Percentiles rank a stretch among this genome's conserved stretches.
phyloP scores from a whole-genome alignment of 92 coral and sea anemone genomes.

The Bergia sp. region DNA sequence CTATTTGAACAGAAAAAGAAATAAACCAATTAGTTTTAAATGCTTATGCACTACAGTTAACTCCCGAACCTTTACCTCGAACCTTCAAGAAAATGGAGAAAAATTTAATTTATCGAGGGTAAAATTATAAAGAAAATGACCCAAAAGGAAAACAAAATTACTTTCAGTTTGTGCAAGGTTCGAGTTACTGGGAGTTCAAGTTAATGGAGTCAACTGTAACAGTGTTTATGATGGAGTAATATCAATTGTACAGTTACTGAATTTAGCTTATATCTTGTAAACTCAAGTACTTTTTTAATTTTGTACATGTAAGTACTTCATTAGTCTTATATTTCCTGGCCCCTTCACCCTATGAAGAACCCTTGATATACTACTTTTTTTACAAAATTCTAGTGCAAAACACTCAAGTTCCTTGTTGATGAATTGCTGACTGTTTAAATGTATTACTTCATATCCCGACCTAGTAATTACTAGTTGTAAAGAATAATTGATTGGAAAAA shows the following conservation, averaged over 20 bases:
- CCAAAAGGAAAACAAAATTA: conserved; percentile 12
- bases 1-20: too few species aligned
- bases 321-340: conserved; percentile 12
- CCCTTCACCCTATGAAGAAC: conserved; percentile 6
- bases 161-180: conserved; percentile 7
- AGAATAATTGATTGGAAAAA: background rate
- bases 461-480: too few species aligned
- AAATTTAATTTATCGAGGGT: background rate
- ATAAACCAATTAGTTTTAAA: too few species aligned
- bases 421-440: conserved; percentile 1
- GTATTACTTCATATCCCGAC: too few species aligned
- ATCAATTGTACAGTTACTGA: conserved; percentile 13
- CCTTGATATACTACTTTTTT: conserved; percentile 12
- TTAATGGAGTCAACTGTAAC: conserved; percentile 8
- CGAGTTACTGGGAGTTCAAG: background rate
- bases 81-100: conserved; percentile 16
- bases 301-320: background rate
- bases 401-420: conserved; percentile 7
- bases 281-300: conserved; percentile 1
- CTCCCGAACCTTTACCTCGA: conserved; percentile 6
- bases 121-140: conserved; percentile 2
- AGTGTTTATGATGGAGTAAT: conserved; percentile 13
- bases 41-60: background rate
- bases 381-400: conserved; percentile 1
- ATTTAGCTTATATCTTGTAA: conserved; percentile 11